These are phyloP conservation scores for Drosophila phalerata DNA, from an alignment of 2,888 invertebrate species.

Conservation along the genomic window DNA sequence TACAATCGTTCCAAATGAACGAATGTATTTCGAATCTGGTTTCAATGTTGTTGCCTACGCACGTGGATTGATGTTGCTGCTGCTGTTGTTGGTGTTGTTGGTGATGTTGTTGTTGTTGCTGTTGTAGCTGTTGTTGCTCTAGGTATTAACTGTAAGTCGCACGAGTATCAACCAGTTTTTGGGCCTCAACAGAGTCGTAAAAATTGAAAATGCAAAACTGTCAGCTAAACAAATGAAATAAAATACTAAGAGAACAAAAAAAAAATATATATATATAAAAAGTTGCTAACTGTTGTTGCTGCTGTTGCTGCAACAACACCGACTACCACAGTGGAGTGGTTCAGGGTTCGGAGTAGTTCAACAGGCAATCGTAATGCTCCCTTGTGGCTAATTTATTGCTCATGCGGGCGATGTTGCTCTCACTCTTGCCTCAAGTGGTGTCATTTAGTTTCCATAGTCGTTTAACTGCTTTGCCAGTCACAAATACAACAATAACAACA, in stretches of 20 bases:
- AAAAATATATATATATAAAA: too few species aligned
- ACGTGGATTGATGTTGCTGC: slow-evolving; percentile 44
- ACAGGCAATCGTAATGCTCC: slow-evolving; percentile 62
- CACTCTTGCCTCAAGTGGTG: slow-evolving; percentile 38
- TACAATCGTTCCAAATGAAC: slow-evolving; percentile 44
- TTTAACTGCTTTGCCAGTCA: slow-evolving; percentile 54
- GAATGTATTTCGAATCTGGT: slow-evolving; percentile 44
- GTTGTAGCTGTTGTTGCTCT: slow-evolving; percentile 24
- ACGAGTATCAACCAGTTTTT: slow-evolving; percentile 54
- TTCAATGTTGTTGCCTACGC: slow-evolving; percentile 49
- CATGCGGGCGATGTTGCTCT: slow-evolving; percentile 29
- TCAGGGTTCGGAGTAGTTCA: slow-evolving; percentile 43
- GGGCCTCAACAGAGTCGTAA: slow-evolving; percentile 43
- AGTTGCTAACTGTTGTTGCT: slow-evolving; percentile 1
- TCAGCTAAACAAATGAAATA: slow-evolving; percentile 50
- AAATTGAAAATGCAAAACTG: slow-evolving; percentile 65
- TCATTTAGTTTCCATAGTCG: slow-evolving; percentile 64
- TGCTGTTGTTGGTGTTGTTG: slow-evolving; percentile 11
- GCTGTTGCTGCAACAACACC: slow-evolving; percentile 22
- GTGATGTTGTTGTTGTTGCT: slow-evolving; percentile 9
- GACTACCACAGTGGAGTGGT: slow-evolving; percentile 14
- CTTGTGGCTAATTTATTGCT: slow-evolving; percentile 55
- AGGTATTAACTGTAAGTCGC: slow-evolving; percentile 35
- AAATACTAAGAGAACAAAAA: slow-evolving; percentile 27
- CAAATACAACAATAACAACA: slow-evolving; percentile 32